phyloP scores from a whole-genome alignment of 1,140 invertebrate genomes.

The Drosophila paulistorum region DNA sequence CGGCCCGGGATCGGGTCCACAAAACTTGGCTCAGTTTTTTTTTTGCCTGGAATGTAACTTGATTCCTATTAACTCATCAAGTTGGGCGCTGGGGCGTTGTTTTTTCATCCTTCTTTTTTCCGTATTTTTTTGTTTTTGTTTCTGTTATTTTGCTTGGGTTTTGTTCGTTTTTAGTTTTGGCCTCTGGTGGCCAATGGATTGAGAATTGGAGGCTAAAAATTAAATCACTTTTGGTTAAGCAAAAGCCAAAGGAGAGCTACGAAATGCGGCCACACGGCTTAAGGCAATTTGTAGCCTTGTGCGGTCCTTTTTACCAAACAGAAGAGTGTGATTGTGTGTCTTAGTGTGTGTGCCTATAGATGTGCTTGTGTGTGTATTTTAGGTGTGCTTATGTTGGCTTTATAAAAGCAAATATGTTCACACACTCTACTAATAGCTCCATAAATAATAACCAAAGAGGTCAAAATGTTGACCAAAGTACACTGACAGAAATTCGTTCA shows the following conservation, averaged over 20 bases:
- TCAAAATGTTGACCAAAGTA: slow-evolving; percentile 54
- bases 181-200: slow-evolving; percentile 61
- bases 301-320: slow-evolving; percentile 66
- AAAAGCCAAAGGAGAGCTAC: slow-evolving; percentile 39
- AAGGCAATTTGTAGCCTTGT: slow-evolving; percentile 77
- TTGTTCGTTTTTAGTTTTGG: slow-evolving; percentile 36
- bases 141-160: slow-evolving; percentile 1
- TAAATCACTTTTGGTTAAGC: slow-evolving; percentile 78
- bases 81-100: slow-evolving; percentile 71
- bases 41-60: slow-evolving; percentile 80
- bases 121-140: neutral
- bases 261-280: slow-evolving; percentile 51
- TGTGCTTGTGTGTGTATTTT: slow-evolving; percentile 31
- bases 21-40: slow-evolving; percentile 27
- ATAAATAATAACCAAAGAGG: slow-evolving; percentile 83
- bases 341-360: slow-evolving; percentile 8
- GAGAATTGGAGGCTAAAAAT: slow-evolving; percentile 65
- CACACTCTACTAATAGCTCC: slow-evolving; percentile 82
- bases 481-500: slow-evolving; percentile 47
- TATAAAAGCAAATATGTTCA: slow-evolving; percentile 80
- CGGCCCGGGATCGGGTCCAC: slow-evolving; percentile 41
- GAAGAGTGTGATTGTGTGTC: slow-evolving; percentile 35
- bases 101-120: slow-evolving; percentile 34
- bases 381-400: slow-evolving; percentile 31
- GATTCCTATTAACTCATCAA: slow-evolving; percentile 83